Evolutionary conservation across 1,140 invertebrate species (phyloP), one percentile per base, ranked within the genome.

Genomic region (Maconellicoccus hirsutus): DNA sequence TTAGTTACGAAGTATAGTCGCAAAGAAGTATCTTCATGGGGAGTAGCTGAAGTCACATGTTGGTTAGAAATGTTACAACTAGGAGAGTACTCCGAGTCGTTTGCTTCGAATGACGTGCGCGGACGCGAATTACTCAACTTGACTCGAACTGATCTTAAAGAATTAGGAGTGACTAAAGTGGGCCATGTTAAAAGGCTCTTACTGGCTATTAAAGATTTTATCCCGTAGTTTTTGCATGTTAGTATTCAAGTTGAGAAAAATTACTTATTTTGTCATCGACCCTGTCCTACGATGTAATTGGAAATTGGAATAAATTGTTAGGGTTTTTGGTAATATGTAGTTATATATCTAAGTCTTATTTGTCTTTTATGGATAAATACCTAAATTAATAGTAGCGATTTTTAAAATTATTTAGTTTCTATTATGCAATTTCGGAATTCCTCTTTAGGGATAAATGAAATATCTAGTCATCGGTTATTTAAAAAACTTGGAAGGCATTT

Each of bases 171-270:
- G 25, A 90, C 87, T 1, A 98, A 98, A 82, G 86, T 97, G 33
- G 94, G 94, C 4, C 94, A 98, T 78, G 87, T 97, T 1, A 98
- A 97, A 80, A 85, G 94, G 74, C 92, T 98, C 73, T 86, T 95
- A 72, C 91, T 94, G 79, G 93, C 90, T 16, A 93, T 96, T 71
- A 91, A 92, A 78, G 93, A 96, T 79, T 81, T 95, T 12, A 7
- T 4, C 6, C 42, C 42, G n/a, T 52, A 52, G 42, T 52, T 19
- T 16, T 19, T 16, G 6, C n/a, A 3, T 16, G 42, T 14, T 52
- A 52, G 42, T 52, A 16, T 3, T 52, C 6, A 52, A 16, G n/a
- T 52, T 52, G 6, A 52, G 42, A 52, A 16, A 6, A 52, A 52
- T 52, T 19, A 52, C n/a, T 52, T 8, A 52, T 52, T 52, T 52